phyloP scores from a whole-genome alignment of 2,888 invertebrate species.

The Sicus ferrugineus region DNA sequence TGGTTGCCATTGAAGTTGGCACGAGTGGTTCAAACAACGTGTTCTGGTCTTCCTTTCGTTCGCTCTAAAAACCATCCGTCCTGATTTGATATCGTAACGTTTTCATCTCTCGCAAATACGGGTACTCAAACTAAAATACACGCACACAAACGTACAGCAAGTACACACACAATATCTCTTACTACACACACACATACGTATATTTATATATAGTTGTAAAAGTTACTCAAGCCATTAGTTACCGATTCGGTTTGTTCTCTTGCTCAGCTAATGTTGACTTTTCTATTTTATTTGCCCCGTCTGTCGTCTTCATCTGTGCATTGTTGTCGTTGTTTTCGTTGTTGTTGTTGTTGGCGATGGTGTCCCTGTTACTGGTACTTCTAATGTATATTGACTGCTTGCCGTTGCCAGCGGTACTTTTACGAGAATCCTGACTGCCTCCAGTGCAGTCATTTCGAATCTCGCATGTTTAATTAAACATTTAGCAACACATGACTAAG shows the following conservation, averaged over 20 bases:
- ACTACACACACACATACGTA: constrained; percentile 1
- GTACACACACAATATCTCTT: no score
- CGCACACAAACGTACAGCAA: neutral
- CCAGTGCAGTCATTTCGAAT: neutral
- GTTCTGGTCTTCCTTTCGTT: no score
- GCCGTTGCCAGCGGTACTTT: no score
- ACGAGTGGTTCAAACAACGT: no score
- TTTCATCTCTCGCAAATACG: no score
- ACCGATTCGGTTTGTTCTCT: constrained; percentile 14
- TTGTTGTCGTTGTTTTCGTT: constrained; percentile 7
- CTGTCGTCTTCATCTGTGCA: neutral
- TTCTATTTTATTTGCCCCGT: constrained; percentile 2
- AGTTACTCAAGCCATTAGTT: constrained; percentile 7
- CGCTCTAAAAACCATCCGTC: no score
- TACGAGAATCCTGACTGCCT: neutral
- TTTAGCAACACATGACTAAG: constrained; percentile 24
- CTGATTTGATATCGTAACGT: no score
- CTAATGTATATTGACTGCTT: neutral
- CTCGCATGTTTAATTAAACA: constrained; percentile 28
- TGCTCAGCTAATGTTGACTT: constrained; percentile 23
- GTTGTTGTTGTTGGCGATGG: constrained; percentile 6
- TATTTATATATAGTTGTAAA: neutral
- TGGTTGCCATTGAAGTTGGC: no score
- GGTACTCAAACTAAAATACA: neutral
- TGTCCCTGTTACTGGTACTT: neutral